These are phyloP conservation scores for Pipa parva DNA, from an alignment of 2,113 vertebrate species.

Conservation along the genomic window DNA sequence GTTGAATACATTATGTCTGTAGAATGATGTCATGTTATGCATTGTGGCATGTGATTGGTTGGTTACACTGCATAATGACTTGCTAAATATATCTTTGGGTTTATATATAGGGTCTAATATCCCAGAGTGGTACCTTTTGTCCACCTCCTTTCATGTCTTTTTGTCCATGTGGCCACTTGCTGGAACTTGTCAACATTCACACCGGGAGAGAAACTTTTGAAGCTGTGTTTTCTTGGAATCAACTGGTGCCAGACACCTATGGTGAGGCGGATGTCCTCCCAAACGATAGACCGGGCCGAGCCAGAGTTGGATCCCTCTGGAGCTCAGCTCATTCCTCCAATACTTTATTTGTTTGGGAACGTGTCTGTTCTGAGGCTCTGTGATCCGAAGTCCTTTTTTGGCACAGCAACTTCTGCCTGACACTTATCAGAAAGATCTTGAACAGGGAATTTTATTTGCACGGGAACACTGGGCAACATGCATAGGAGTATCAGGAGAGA, in stretches of 20 bases:
- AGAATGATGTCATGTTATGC: too few relatives aligned
- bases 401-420: background rate
- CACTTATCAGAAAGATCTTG: conserved; percentile 11
- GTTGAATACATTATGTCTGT: too few relatives aligned
- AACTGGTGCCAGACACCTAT: conserved; percentile 31
- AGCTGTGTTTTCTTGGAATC: conserved; percentile 13
- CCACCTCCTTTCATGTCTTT: background rate
- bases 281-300: background rate
- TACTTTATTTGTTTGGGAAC: background rate
- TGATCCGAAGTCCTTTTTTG: conserved; percentile 15
- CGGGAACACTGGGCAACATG: background rate
- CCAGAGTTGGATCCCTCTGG: background rate
- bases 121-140: background rate
- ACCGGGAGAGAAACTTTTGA: conserved; percentile 7
- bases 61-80: too few relatives aligned
- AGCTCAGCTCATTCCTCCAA: background rate
- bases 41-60: too few relatives aligned
- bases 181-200: conserved; percentile 24
- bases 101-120: too few relatives aligned
- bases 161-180: background rate
- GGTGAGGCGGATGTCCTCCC: background rate
- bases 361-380: background rate
- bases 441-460: background rate
- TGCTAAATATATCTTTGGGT: too few relatives aligned
- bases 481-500: background rate